Conservation (phyloP, 2,888 invertebrate genomes). For the Ommatoiulus sabulosus region DNA sequence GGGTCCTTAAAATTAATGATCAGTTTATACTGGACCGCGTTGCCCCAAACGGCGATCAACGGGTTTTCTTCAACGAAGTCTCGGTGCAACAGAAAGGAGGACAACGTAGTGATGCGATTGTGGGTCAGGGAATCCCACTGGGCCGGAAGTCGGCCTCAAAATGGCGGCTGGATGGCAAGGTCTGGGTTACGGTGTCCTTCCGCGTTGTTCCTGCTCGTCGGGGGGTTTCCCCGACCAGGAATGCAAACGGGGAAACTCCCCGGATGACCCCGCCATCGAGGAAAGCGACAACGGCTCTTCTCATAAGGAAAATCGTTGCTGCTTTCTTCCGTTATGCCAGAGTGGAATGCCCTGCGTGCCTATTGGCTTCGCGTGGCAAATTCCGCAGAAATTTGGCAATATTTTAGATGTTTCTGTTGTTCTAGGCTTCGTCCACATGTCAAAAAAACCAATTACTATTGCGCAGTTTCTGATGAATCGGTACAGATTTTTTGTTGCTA, state of each 20-base stretch:
- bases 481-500: too few species aligned
- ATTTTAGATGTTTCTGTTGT: background rate
- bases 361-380: background rate
- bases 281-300: background rate
- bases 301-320: background rate
- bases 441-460: too few species aligned
- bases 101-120: background rate
- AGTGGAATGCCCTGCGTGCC: background rate
- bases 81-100: slow-evolving; percentile 21
- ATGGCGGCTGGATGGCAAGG: background rate
- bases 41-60: too few species aligned
- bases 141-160: slow-evolving; percentile 3
- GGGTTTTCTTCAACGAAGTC: too few species aligned
- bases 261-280: slow-evolving; percentile 24
- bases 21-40: too few species aligned
- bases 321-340: background rate
- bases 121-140: slow-evolving; percentile 23
- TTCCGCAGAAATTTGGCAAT: too few species aligned
- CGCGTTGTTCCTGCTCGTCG: background rate
- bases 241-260: slow-evolving; percentile 19
- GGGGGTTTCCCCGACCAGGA: slow-evolving; percentile 1
- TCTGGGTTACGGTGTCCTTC: slow-evolving; percentile 26
- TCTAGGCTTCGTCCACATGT: too few species aligned
- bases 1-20: too few species aligned
- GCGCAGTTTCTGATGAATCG: too few species aligned